These are phyloP conservation scores for Sinella curviseta DNA, from an alignment of 1,140 invertebrate genomes.

Conservation along the genomic window DNA sequence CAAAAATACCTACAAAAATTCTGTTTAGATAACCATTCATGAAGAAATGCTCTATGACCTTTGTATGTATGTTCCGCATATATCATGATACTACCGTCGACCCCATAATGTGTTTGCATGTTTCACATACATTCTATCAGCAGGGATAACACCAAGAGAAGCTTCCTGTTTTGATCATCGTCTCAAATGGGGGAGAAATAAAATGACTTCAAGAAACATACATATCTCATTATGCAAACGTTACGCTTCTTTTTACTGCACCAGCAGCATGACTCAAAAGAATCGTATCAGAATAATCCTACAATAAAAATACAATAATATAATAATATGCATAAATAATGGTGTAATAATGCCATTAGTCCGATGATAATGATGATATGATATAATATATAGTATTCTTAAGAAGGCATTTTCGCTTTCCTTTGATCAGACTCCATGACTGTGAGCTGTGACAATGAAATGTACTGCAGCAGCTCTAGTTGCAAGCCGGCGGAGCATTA, in stretches of 20 bases:
- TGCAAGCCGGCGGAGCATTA: neutral
- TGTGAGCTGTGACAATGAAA: neutral
- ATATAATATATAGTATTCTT: neutral
- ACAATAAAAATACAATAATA: neutral
- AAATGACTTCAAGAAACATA: too few relatives aligned
- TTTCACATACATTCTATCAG: too few relatives aligned
- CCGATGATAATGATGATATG: conserved; percentile 11
- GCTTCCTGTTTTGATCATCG: neutral
- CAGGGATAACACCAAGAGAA: neutral
- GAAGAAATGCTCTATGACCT: neutral
- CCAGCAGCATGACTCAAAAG: neutral
- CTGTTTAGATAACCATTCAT: neutral
- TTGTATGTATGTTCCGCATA: neutral
- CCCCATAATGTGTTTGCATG: neutral
- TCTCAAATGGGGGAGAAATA: neutral
- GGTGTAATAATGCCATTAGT: neutral
- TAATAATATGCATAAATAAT: neutral
- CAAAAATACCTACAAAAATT: neutral
- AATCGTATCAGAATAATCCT: neutral
- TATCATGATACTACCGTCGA: neutral
- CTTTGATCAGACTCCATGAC: conserved; percentile 12
- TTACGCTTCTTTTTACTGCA: neutral
- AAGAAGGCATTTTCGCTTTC: neutral
- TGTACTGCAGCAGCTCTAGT: neutral
- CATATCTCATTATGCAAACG: conserved; percentile 11